Base-by-base conservation (phyloP, 2,888 invertebrate genomes). In the Poecilus cupreus region DNA sequence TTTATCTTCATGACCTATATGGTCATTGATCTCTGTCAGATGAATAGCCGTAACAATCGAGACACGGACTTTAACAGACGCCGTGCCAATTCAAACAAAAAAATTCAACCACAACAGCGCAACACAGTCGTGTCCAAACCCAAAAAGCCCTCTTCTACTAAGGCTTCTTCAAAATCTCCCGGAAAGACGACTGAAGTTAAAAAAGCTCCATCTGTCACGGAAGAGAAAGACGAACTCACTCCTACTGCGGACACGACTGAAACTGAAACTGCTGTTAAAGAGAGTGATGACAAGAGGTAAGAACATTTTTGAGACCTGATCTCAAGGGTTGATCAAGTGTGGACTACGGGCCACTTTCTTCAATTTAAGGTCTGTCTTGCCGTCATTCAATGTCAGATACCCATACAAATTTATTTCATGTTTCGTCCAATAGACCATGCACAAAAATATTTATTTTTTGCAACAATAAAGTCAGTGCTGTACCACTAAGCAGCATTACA, bases 281-380 rank as follows among this genome's bases (percentile, higher is more conserved):
- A 72, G 46, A 68, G 13, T 57, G 72, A 72, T 72, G 72, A 49
- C n/a, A 79, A 79, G 79, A 80, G 80, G 80, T 80, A 80, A 80
- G 80, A 54, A 46, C 13, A 60, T 51, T 68, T 60, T 68, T 79
- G 79, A 79, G 46, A 68, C 22, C 22, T 68, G 46, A 68, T 46
- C 68, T 77, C 77, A 60, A 60, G 60, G 39, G 43, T 24, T 49
- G 22, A 5, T 13, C 64, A 16, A 11, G 26, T 37, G 64, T 68
- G 64, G 64, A 16, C 37, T 11, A 68, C 18, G 64, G 64, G 1
- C 46, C 43, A 72, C 16, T 46, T 68, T 79, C 79, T 79, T 79
- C 79, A 49, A 49, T 13, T n/a, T 76, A 60, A 57, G 46, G 60
- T 51, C 68, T 79, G 49, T 70, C 68, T 77, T 54, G 32, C 60